Evolutionary conservation across 2,888 invertebrate genomes (phyloP).

Genomic region (Metallyticus violacea): DNA sequence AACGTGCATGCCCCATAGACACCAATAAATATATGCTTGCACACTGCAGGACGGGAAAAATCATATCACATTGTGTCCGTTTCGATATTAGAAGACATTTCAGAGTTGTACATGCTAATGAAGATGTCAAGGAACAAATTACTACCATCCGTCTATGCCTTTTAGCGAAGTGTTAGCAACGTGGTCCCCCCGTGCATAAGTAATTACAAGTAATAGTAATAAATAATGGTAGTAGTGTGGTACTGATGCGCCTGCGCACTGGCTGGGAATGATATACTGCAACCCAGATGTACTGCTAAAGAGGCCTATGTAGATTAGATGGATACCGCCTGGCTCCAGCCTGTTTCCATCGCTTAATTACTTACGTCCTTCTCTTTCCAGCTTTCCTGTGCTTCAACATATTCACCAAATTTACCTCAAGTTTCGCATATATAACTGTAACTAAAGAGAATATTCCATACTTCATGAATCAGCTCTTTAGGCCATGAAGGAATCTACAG

Average conservation of each 20-base stretch:
- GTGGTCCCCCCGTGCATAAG: neutral
- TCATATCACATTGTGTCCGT: neutral
- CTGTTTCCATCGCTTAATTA: neutral
- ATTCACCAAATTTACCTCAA: no score
- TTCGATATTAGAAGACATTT: neutral
- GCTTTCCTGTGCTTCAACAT: no score
- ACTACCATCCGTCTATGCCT: neutral
- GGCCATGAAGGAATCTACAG: no score
- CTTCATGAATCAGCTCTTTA: no score
- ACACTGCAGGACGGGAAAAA: neutral
- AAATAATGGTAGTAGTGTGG: neutral
- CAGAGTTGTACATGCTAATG: neutral
- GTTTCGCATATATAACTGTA: no score
- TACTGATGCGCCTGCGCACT: neutral
- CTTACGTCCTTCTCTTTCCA: neutral
- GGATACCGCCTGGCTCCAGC: neutral
- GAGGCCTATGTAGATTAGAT: neutral
- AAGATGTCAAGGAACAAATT: conserved; percentile 5
- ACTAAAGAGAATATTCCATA: no score
- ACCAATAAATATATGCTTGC: neutral
- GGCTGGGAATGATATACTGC: neutral
- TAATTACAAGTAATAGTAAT: neutral
- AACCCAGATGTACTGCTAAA: neutral
- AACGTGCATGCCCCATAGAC: neutral
- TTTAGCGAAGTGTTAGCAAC: neutral